Percentiles rank a stretch among this genome's conserved stretches.
These are phyloP conservation scores for Columba livia DNA, from an alignment of 2,113 vertebrate genomes.

Conservation along the genomic window DNA sequence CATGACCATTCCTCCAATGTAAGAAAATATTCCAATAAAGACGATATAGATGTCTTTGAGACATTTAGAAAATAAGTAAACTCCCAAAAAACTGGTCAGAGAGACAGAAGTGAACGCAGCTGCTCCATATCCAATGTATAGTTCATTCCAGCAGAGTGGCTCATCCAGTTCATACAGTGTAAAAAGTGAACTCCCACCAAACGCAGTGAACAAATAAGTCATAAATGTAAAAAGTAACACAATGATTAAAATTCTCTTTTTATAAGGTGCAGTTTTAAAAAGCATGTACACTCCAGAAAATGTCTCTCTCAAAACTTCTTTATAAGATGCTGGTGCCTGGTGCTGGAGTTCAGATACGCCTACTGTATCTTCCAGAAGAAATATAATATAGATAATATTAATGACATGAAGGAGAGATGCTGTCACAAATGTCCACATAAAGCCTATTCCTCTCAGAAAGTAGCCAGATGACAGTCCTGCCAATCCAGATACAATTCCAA, in stretches of 20 bases:
- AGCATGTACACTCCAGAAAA: conserved; percentile 80
- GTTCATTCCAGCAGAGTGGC: conserved; percentile 93
- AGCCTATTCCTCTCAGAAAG: conserved; percentile 84
- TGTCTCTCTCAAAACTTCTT: conserved; percentile 71
- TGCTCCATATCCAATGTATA: conserved; percentile 91
- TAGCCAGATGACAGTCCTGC: conserved; percentile 88
- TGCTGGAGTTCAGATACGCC: conserved; percentile 38
- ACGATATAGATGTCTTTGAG: conserved; percentile 82
- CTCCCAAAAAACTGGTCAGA: conserved; percentile 86
- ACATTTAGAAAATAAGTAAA: conserved; percentile 82
- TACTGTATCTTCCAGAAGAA: conserved; percentile 84
- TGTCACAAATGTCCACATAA: conserved; percentile 86
- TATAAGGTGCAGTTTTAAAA: conserved; percentile 75
- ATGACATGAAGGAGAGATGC: conserved; percentile 70
- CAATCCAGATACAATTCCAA: conserved; percentile 85
- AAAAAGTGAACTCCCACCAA: conserved; percentile 79
- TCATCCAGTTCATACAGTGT: conserved; percentile 89
- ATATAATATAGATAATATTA: conserved; percentile 83
- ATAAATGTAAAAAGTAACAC: conserved; percentile 82
- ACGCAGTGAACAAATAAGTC: conserved; percentile 75
- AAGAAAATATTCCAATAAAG: conserved; percentile 86
- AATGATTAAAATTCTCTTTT: conserved; percentile 69
- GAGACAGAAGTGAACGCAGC: conserved; percentile 82
- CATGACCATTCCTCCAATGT: conserved; percentile 77
- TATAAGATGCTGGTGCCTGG: conserved; percentile 26